Evolutionary conservation across 2,888 invertebrate genomes (phyloP).

Genomic region (Orchesella flavescens): DNA sequence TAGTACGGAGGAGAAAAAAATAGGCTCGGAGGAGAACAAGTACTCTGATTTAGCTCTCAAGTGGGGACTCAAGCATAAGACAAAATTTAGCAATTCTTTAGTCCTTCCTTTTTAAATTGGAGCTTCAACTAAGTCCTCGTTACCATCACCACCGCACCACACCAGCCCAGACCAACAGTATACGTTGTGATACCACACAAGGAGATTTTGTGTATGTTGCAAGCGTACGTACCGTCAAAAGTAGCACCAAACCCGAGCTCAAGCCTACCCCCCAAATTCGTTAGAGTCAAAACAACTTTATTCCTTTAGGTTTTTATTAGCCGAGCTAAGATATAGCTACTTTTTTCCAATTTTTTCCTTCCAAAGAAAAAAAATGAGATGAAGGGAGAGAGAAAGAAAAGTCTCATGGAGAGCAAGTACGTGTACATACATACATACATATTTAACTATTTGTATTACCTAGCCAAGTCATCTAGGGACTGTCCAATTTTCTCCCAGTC

Average conservation of each 20-base stretch:
- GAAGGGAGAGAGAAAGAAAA: not conserved
- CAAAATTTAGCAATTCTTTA: constrained; percentile 56
- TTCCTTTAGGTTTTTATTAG: no score
- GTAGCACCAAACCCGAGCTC: not conserved
- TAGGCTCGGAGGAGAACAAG: constrained; percentile 26
- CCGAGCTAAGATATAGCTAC: no score
- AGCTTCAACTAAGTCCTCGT: constrained; percentile 59
- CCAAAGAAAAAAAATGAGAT: constrained; percentile 12
- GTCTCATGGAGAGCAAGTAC: not conserved
- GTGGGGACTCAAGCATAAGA: constrained; percentile 55
- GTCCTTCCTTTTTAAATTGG: constrained; percentile 53
- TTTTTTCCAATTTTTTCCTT: not conserved
- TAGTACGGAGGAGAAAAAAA: constrained; percentile 18
- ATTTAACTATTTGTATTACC: no score
- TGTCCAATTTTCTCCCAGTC: constrained; percentile 31
- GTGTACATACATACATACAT: not conserved
- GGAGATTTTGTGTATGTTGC: no score
- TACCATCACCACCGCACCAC: constrained; percentile 20
- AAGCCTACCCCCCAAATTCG: not conserved
- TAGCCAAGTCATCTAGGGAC: not conserved
- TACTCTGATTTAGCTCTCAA: constrained; percentile 54
- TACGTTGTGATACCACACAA: not conserved
- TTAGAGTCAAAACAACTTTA: constrained; percentile 20
- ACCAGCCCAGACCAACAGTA: constrained; percentile 8
- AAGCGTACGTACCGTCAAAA: no score